Evolutionary conservation across 2,797 vertebrate species (phyloP).

Genomic region (Tapirus indicus): DNA sequence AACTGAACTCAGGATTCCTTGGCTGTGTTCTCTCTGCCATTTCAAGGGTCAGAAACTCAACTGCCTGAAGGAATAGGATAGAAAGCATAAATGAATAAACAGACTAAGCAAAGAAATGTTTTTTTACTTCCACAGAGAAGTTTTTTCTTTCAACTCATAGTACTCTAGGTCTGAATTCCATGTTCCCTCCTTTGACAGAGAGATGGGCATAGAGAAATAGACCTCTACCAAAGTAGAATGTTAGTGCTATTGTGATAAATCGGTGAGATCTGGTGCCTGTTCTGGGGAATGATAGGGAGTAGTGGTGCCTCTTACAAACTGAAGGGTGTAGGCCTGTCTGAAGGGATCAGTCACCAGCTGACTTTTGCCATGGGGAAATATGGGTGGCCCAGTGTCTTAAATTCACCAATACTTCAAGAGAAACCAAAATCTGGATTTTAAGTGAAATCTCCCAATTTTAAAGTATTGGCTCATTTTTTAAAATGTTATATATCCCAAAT

Average conservation of each 20-base stretch:
- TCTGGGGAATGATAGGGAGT: background rate
- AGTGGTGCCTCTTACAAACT: background rate
- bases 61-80: background rate
- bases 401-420: background rate
- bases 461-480: constrained; percentile 52
- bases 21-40: background rate
- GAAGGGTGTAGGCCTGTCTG: background rate
- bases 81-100: background rate
- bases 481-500: constrained; percentile 4
- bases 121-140: background rate
- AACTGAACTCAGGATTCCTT: background rate
- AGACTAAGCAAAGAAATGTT: background rate
- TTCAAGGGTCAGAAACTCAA: background rate
- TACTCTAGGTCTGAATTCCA: background rate
- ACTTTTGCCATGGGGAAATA: background rate
- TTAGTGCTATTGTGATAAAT: background rate
- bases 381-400: background rate
- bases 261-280: background rate
- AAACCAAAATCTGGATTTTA: constrained; percentile 45
- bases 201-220: background rate
- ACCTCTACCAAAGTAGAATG: background rate
- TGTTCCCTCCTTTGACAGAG: background rate
- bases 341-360: background rate
- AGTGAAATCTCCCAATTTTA: constrained; percentile 48
- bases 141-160: background rate